phyloP scores from a whole-genome alignment of 2,113 vertebrate species.

The Elanoides forficatus region DNA sequence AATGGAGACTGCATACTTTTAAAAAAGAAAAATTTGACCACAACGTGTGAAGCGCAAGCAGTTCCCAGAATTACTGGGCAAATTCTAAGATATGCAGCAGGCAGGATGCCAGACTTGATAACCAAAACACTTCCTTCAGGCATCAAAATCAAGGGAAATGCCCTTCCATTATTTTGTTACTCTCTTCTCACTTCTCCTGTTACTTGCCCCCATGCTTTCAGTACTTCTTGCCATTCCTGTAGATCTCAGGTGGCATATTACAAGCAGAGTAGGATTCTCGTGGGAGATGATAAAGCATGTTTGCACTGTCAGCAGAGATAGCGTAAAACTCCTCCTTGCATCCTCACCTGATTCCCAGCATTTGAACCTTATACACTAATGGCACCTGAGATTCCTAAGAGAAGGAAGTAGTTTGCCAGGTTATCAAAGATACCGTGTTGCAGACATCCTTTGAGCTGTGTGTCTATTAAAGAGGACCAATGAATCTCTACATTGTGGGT shows the following conservation, averaged over 20 bases:
- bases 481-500: background rate
- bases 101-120: background rate
- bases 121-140: background rate
- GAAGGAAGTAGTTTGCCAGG: background rate
- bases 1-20: background rate
- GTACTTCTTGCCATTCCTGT: background rate
- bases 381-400: background rate
- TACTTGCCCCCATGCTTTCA: background rate
- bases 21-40: background rate
- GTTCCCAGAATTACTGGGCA: background rate
- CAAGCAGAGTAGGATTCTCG: background rate
- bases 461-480: background rate
- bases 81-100: background rate
- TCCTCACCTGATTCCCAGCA: background rate
- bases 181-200: background rate
- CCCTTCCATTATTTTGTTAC: background rate
- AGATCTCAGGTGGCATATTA: background rate
- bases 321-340: background rate
- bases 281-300: background rate
- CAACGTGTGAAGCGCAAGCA: background rate
- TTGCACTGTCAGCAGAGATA: background rate
- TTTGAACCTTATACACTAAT: background rate
- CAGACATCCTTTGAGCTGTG: background rate
- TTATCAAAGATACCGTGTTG: background rate
- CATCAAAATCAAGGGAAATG: background rate